Evolutionary conservation across 2,888 invertebrate species (phyloP), one percentile per base, ranked within the genome.

Genomic region (Acholoe squamosa): DNA sequence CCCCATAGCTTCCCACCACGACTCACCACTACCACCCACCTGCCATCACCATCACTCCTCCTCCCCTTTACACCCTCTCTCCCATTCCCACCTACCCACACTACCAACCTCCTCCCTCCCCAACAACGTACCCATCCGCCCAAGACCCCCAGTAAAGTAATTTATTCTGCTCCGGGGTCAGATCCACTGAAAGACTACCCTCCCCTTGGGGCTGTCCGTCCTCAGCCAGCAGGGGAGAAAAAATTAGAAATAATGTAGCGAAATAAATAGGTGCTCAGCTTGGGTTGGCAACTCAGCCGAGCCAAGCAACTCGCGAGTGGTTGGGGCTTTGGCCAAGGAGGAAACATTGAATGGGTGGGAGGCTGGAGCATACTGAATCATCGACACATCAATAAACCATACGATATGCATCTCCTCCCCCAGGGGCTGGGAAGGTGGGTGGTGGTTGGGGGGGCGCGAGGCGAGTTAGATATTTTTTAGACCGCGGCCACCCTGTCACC

Each of bases 331-430:
- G 16, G 80, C 34, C 22, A 22, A 34, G 80, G 34, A 71, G 71
- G 43, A 43, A 10, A 43, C 10, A 10, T 3, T 0, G 25, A 25
- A 7, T 1, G 71, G 71, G 31, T 7, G 71, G 71, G 25, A 28
- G 25, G 28, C 14, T 14, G 14, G 43, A 10, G 80, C 33, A 43
- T 33, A 7, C 80, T 33, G 80, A 80, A 80, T 80, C 80, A 80
- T 80, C 43, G 34, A 16, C 19, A n/a, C 43, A 80, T 80, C 80
- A 80, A 80, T 80, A 80, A 80, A 19, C 34, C 33, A 80, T 34
- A 43, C 33, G 43, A 43, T 80, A 43, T 80, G 80, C 76, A 76
- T 31, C 76, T 25, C 1, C 61, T 61, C 61, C 61, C 61, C 61
- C 61, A 19, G 14, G 43, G 43, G 43, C 43, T 43, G 43, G 10